Evolutionary conservation across 2,888 invertebrate species (phyloP).

Genomic region (Plebejus anna): DNA sequence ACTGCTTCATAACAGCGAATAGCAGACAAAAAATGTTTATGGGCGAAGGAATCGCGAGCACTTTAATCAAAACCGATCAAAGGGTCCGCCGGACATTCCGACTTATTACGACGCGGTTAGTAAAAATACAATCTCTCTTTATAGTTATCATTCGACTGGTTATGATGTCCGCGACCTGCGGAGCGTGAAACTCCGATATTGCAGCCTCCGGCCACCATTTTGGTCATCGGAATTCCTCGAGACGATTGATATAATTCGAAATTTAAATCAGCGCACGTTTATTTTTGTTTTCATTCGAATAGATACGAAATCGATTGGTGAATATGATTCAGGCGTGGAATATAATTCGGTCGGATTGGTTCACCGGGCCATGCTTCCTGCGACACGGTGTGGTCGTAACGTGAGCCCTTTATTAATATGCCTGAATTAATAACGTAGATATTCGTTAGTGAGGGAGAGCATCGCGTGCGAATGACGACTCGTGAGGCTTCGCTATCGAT

Average conservation of each 20-base stretch:
- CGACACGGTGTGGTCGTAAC: constrained; percentile 77
- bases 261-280: constrained; percentile 36
- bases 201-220: constrained; percentile 60
- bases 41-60: constrained; percentile 66
- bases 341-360: constrained; percentile 69
- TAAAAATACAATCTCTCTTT: constrained; percentile 80
- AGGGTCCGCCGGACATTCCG: constrained; percentile 76
- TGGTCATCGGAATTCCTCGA: constrained; percentile 47
- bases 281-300: constrained; percentile 36
- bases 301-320: constrained; percentile 48
- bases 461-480: constrained; percentile 71
- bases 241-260: constrained; percentile 36
- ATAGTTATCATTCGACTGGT: constrained; percentile 79
- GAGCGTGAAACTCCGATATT: constrained; percentile 75
- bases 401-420: constrained; percentile 73
- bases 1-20: not conserved
- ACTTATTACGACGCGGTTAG: constrained; percentile 75
- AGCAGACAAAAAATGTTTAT: constrained; percentile 52
- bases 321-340: constrained; percentile 53
- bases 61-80: constrained; percentile 77
- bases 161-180: constrained; percentile 76
- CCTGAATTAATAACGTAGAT: constrained; percentile 77
- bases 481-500: constrained; percentile 70
- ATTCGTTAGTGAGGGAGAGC: constrained; percentile 62
- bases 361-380: constrained; percentile 76